Percentiles rank a stretch among this genome's conserved stretches.
Evolutionary conservation across 1,140 invertebrate species (phyloP).

Genomic region (Samia ricini): DNA sequence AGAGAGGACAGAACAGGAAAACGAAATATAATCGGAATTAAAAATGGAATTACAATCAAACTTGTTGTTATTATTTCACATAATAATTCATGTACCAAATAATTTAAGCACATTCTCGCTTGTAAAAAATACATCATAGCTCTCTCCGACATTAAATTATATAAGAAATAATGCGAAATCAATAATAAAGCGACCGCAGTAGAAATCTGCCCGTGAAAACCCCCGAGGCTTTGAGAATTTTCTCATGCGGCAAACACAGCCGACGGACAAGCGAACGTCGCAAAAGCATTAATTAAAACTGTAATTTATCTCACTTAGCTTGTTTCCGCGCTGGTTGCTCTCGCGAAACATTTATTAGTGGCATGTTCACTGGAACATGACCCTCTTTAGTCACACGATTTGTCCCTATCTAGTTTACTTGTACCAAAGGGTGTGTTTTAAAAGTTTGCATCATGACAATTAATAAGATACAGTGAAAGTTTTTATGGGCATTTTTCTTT

Average conservation of each 20-base stretch:
- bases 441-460: too few species aligned
- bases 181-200: slow-evolving; percentile 24
- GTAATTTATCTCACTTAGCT: slow-evolving; percentile 49
- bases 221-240: slow-evolving; percentile 35
- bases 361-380: slow-evolving; percentile 13
- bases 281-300: slow-evolving; percentile 50
- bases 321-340: slow-evolving; percentile 19
- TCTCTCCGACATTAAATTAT: not conserved
- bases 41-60: too few species aligned
- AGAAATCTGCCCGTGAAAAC: slow-evolving; percentile 39
- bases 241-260: slow-evolving; percentile 17
- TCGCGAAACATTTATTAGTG: slow-evolving; percentile 18
- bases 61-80: too few species aligned
- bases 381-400: slow-evolving; percentile 9
- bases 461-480: too few species aligned
- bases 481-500: too few species aligned
- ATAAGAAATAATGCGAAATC: slow-evolving; percentile 19
- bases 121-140: not conserved
- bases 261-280: slow-evolving; percentile 23
- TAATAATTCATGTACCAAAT: too few species aligned
- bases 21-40: too few species aligned
- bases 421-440: not conserved
- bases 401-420: not conserved
- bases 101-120: too few species aligned
- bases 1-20: too few species aligned